Evolutionary conservation across 2,888 invertebrate genomes (phyloP), one percentile per base, ranked within the genome.

Genomic region (Drosophila rellima): DNA sequence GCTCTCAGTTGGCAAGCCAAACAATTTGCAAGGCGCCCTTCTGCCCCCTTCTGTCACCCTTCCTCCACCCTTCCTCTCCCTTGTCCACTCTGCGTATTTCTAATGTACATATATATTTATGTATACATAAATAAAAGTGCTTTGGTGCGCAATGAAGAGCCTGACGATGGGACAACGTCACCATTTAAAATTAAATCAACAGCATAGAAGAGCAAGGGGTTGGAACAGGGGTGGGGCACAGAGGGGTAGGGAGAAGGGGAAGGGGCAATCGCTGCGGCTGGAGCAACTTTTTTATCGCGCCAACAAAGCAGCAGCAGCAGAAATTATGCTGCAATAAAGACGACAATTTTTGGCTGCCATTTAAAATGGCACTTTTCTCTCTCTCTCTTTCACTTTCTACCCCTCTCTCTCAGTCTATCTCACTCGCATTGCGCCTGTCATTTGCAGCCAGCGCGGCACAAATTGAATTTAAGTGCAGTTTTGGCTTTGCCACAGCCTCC

Each of bases 171-270:
- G 70, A 17, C 73, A 74, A 67, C 78, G 82, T 78, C 82, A 80
- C 88, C 90, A 88, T 83, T 89, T 86, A 78, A 90, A 91, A 90
- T 89, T 90, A 89, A 91, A 90, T 91, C 88, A 90, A 89, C 89
- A 80, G 78, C 85, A 88, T 72, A 77, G 73, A 71, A 51, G 51
- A 17, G 15, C 73, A 73, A 71, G 17, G 23, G 37, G 15, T 1
- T 45, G 62, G 51, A 52, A 45, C 54, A 60, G n/a, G 37, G 15
- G 0, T 45, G 62, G 51, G 52, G 42, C 54, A 60, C 13, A 23
- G 20, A 11, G n/a, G n/a, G 31, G 29, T 13, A 26, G 8, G 13
- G 10, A n/a, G 33, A 57, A 15, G 55, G 60, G 42, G 31, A 48
- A 3, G 17, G 15, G 29, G 8, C 55, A 44, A 23, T 2, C 2